Conservation (phyloP, 2,113 vertebrate genomes). For the Spea multiplicata region DNA sequence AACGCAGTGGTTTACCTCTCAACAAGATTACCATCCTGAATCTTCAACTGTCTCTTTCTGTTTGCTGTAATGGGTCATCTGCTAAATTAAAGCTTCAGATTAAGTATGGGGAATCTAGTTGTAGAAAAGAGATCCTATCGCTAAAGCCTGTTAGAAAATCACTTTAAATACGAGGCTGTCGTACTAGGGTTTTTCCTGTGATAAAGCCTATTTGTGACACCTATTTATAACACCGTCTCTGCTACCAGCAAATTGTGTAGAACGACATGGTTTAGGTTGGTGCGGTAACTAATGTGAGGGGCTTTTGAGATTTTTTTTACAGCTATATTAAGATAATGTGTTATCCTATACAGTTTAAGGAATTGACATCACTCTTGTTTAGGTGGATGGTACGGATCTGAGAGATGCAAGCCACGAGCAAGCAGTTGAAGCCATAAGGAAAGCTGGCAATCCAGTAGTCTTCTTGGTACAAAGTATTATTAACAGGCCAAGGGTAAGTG, state of each 20-base stretch:
- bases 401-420: constrained; percentile 96
- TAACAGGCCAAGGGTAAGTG: constrained; percentile 86
- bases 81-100: constrained; percentile 29
- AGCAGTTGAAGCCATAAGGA: constrained; percentile 97
- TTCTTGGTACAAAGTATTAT: constrained; percentile 95
- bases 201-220: constrained; percentile 47
- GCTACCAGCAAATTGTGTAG: background rate
- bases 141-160: constrained; percentile 50
- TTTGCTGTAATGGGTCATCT: constrained; percentile 28
- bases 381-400: constrained; percentile 95
- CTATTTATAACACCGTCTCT: constrained; percentile 57
- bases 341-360: background rate
- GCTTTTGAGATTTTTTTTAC: background rate
- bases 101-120: constrained; percentile 11
- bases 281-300: constrained; percentile 7
- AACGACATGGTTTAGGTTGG: constrained; percentile 11
- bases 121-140: constrained; percentile 27
- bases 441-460: constrained; percentile 89
- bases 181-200: constrained; percentile 55
- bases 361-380: constrained; percentile 59
- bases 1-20: constrained; percentile 15
- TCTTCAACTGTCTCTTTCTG: constrained; percentile 44
- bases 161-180: constrained; percentile 60
- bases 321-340: too few relatives aligned
- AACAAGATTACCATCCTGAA: constrained; percentile 50